Conservation (phyloP, 2,113 vertebrate species). For the Callocephalon fimbriatum region DNA sequence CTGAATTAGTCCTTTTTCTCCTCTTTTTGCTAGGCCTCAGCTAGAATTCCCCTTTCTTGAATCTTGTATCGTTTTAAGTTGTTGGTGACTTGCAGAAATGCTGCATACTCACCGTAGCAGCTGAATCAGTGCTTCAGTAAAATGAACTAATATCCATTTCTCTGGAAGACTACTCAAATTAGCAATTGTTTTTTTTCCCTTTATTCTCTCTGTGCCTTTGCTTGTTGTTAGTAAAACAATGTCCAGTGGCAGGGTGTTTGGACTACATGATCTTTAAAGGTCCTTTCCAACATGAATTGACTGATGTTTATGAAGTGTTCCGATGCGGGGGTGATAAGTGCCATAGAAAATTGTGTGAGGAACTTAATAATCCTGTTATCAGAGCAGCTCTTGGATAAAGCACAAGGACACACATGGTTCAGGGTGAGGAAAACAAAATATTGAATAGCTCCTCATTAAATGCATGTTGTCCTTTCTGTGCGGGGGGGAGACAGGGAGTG, state of each 20-base stretch:
- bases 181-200: neutral
- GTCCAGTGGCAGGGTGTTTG: fast-evolving
- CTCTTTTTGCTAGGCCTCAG: neutral
- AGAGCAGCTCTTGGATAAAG: neutral
- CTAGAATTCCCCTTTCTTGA: neutral
- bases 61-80: neutral
- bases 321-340: neutral
- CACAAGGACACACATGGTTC: neutral
- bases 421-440: neutral
- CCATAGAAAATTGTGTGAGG: neutral
- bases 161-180: neutral
- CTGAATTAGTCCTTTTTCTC: neutral
- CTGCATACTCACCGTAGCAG: neutral
- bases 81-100: neutral
- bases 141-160: neutral
- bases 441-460: neutral
- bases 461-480: neutral
- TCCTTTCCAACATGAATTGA: neutral
- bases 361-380: constrained; percentile 24
- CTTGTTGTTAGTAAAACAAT: neutral
- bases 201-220: neutral
- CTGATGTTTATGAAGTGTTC: neutral
- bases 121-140: neutral
- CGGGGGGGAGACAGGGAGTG: neutral
- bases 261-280: neutral